phyloP scores from a whole-genome alignment of 1,140 invertebrate genomes.

The Heliconius himera region DNA sequence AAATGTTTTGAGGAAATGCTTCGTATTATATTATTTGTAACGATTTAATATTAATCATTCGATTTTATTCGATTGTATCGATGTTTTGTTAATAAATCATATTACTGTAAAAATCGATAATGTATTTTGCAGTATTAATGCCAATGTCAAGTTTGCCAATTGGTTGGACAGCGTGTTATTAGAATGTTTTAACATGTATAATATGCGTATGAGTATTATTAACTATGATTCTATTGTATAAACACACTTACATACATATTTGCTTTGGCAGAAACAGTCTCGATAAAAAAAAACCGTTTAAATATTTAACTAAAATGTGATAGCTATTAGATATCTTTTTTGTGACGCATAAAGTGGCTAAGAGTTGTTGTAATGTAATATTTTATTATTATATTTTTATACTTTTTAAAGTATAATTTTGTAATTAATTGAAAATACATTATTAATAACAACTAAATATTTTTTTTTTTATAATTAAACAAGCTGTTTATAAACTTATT shows the following conservation, averaged over 20 bases:
- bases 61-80: neutral
- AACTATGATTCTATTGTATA: conserved; percentile 2
- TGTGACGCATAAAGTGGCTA: neutral
- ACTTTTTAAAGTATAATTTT: too few relatives aligned
- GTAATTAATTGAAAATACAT: neutral
- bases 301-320: conserved; percentile 1
- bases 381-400: too few relatives aligned
- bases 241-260: conserved; percentile 7
- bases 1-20: neutral
- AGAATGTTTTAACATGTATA: neutral
- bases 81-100: neutral
- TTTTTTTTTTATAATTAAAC: conserved; percentile 6
- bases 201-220: neutral
- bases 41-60: neutral
- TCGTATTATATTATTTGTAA: neutral
- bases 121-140: neutral
- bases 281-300: conserved; percentile 5
- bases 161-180: neutral
- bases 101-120: neutral
- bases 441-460: neutral
- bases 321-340: neutral
- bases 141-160: conserved; percentile 1
- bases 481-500: conserved; percentile 20
- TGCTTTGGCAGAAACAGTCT: neutral
- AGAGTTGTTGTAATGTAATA: too few relatives aligned